Conservation (phyloP, 2,888 invertebrate genomes). For the Desoria tigrina region DNA sequence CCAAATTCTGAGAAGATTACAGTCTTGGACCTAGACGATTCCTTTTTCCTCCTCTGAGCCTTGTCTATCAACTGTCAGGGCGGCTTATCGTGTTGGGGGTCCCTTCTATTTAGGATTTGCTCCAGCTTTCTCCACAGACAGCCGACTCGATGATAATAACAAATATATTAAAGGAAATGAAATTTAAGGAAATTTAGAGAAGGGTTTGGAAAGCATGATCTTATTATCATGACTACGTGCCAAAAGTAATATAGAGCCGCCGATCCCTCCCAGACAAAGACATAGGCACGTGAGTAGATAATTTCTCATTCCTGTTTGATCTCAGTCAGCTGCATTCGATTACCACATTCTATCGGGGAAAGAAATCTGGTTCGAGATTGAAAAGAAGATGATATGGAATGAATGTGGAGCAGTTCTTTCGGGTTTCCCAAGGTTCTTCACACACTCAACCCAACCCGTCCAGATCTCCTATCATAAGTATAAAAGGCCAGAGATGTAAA, state of each 20-base stretch:
- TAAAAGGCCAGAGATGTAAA: no score
- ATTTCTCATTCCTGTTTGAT: slow-evolving; percentile 8
- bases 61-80: slow-evolving; percentile 3
- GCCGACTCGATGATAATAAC: no score
- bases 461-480: no score
- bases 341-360: slow-evolving; percentile 2
- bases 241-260: no score
- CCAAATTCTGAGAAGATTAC: slow-evolving; percentile 4
- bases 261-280: no score
- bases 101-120: neutral
- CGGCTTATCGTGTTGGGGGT: neutral
- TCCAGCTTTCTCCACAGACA: no score
- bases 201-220: no score
- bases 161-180: no score
- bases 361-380: slow-evolving; percentile 8
- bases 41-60: neutral
- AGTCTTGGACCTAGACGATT: slow-evolving; percentile 2
- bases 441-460: no score
- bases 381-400: slow-evolving; percentile 19
- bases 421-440: slow-evolving; percentile 11
- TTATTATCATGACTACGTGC: no score
- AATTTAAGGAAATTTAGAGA: no score
- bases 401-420: slow-evolving; percentile 30
- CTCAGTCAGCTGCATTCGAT: slow-evolving; percentile 8
- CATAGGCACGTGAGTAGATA: slow-evolving; percentile 3